Evolutionary conservation across 2,113 vertebrate genomes (phyloP).

Genomic region (Caranx ignobilis): DNA sequence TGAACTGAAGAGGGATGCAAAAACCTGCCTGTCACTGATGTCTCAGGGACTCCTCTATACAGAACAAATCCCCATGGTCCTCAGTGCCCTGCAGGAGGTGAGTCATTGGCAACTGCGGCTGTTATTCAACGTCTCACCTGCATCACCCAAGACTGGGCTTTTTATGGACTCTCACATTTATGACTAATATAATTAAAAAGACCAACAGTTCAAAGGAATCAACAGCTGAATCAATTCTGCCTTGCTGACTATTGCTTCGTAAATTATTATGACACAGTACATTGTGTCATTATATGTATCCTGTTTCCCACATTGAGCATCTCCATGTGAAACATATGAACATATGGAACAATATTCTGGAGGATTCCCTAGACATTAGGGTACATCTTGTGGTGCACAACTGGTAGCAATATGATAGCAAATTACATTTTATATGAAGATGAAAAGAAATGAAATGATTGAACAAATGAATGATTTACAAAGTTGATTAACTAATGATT

Average conservation of each 20-base stretch:
- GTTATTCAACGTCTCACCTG: constrained; percentile 6
- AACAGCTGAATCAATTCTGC: background rate
- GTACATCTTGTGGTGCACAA: background rate
- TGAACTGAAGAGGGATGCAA: constrained; percentile 97
- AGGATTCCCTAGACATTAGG: background rate
- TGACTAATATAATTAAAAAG: background rate
- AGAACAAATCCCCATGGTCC: constrained; percentile 95
- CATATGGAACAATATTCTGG: background rate
- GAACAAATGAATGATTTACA: background rate
- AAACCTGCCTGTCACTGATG: constrained; percentile 96
- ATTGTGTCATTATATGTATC: background rate
- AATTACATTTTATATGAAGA: background rate
- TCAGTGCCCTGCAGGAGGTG: constrained; percentile 84
- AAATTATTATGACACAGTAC: background rate
- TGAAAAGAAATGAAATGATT: background rate
- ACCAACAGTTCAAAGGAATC: constrained; percentile 18
- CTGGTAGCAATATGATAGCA: background rate
- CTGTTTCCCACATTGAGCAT: background rate
- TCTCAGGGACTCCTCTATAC: constrained; percentile 96
- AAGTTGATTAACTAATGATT: background rate
- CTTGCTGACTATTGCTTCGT: background rate
- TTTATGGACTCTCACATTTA: background rate
- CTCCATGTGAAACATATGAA: background rate
- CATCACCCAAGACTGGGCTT: constrained; percentile 20
- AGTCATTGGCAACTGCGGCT: constrained; percentile 33